Base-by-base conservation (phyloP, 2,797 vertebrate species). In the Brotula barbata region DNA sequence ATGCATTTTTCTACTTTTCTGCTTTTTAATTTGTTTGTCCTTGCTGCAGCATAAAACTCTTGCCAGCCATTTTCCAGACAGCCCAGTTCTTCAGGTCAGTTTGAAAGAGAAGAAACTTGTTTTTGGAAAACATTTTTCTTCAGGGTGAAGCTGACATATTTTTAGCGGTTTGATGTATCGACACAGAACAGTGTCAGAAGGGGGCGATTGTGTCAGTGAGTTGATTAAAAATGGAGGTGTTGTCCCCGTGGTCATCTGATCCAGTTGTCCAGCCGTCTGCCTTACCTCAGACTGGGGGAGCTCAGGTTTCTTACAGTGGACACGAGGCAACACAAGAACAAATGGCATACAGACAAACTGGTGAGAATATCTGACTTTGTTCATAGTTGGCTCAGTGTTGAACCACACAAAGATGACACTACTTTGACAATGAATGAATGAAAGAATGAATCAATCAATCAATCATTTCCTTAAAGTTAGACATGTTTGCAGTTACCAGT, bases 191-290 rank as follows among this genome's bases (percentile, higher is more conserved):
- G 5, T 0, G n/a, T n/a, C n/a, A n/a, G n/a, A n/a, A n/a, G n/a
- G n/a, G n/a, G n/a, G n/a, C n/a, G n/a, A n/a, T n/a, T 47, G 43
- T 67, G 61, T 75, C 17, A 21, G 76, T 15, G 53, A 73, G 73
- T 61, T 78, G 73, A 87, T 85, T 85, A 77, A 85, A 85, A 87
- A 84, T 83, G 69, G 49, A 85, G 74, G 64, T 39, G 49, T 68
- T 52, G 70, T 72, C 64, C 36, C 23, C 53, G 56, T 64, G 51
- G 88, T 77, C 69, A 90, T 69, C 34, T 28, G 82, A 88, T 88
- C 82, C 81, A 82, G 77, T 81, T 16, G 0, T 44, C 44, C 58
- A 72, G 68, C 61, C 15, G 53, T 58, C 70, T 68, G 68, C 70
- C 80, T 86, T 78, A 88, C 77, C 82, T 86, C 78, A 85, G 66